Conservation (phyloP, 2,797 vertebrate species). For the Myotis vivesi region DNA sequence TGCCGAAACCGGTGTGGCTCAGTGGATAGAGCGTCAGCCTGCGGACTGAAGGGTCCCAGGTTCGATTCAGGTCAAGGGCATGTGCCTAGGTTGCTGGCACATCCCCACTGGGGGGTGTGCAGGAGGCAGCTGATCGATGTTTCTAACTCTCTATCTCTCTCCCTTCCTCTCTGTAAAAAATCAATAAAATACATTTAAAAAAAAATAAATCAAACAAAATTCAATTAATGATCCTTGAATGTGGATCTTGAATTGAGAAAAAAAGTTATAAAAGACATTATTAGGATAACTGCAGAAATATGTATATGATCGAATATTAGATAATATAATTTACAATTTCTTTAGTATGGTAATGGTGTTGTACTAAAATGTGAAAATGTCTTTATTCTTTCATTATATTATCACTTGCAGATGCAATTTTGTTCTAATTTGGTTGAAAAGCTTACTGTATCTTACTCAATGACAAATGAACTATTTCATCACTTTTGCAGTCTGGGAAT, state of each 20-base stretch:
- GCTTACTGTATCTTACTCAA: neutral
- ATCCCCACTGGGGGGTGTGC: too few species aligned
- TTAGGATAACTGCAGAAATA: neutral
- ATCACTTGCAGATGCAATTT: neutral
- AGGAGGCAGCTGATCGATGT: too few species aligned
- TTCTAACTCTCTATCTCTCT: too few species aligned
- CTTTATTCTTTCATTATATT: neutral
- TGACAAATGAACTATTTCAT: neutral
- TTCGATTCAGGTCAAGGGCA: too few species aligned
- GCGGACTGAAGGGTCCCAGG: too few species aligned
- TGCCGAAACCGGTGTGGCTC: too few species aligned
- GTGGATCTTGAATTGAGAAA: neutral
- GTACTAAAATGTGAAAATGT: neutral
- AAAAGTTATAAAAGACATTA: neutral
- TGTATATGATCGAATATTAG: neutral
- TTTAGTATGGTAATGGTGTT: neutral
- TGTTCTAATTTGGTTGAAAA: conserved; percentile 36
- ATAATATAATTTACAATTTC: neutral
- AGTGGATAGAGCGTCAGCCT: too few species aligned
- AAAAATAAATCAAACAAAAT: neutral
- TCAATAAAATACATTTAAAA: neutral
- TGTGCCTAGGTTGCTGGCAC: too few species aligned
- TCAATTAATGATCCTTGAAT: neutral
- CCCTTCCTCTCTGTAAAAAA: neutral
- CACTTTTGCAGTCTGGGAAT: neutral